These are phyloP conservation scores for Trichomycterus rosablanca DNA, from an alignment of 2,113 vertebrate genomes.

Conservation along the genomic window DNA sequence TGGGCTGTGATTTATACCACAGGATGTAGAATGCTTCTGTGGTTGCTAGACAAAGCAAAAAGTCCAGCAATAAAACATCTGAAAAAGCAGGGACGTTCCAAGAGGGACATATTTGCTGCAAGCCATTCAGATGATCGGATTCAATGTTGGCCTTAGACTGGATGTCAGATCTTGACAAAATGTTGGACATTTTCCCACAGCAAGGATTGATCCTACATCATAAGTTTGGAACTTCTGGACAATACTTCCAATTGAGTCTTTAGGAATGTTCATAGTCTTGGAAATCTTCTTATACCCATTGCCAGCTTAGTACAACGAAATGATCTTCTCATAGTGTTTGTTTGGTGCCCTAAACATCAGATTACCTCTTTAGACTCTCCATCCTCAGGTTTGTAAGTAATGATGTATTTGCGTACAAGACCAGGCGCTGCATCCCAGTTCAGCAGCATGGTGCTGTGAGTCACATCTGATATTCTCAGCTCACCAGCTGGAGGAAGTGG, in stretches of 20 bases:
- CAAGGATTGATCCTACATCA: no score
- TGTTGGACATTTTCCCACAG: no score
- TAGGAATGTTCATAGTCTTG: no score
- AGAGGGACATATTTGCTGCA: neutral
- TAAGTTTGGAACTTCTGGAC: no score
- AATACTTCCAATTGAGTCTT: no score
- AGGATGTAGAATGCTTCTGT: conserved; percentile 46
- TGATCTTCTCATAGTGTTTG: conserved; percentile 21
- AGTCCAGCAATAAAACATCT: conserved; percentile 17
- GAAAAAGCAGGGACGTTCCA: neutral
- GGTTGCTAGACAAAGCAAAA: conserved; percentile 3
- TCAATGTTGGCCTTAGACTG: no score
- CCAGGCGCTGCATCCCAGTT: conserved; percentile 85
- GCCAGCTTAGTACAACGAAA: conserved; percentile 7
- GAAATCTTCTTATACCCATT: no score
- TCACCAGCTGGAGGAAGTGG: conserved; percentile 77
- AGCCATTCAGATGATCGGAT: conserved; percentile 32
- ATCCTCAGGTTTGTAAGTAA: conserved; percentile 80
- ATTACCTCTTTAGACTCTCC: conserved; percentile 84
- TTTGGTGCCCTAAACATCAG: neutral
- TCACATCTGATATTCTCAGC: conserved; percentile 80
- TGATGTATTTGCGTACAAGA: conserved; percentile 80
- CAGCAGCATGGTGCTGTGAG: conserved; percentile 84
- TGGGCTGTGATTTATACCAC: conserved; percentile 52
- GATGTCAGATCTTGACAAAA: no score